These are phyloP conservation scores for Trichogramma pretiosum DNA, from an alignment of 1,140 invertebrate species.

Conservation along the genomic window DNA sequence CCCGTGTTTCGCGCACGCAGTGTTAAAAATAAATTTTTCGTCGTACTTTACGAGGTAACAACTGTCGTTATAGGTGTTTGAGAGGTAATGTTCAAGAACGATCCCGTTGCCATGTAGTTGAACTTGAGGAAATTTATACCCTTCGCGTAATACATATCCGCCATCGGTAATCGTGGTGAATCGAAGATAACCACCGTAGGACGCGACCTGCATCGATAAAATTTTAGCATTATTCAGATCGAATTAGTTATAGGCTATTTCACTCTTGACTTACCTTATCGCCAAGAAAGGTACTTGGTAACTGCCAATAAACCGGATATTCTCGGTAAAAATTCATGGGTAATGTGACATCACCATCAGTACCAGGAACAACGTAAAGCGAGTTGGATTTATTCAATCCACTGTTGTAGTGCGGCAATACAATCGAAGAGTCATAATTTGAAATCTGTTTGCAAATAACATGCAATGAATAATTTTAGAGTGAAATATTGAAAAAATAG, in stretches of 20 bases:
- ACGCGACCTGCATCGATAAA: constrained; percentile 55
- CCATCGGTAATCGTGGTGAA: constrained; percentile 68
- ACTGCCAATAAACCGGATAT: constrained; percentile 76
- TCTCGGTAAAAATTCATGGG: constrained; percentile 57
- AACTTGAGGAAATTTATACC: constrained; percentile 69
- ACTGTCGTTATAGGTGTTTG: constrained; percentile 37
- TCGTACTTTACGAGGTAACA: constrained; percentile 55
- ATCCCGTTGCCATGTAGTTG: constrained; percentile 75
- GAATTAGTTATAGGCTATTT: not conserved
- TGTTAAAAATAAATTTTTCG: no score
- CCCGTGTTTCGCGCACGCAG: no score
- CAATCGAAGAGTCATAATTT: constrained; percentile 29
- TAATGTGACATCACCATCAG: constrained; percentile 55
- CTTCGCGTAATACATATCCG: constrained; percentile 48
- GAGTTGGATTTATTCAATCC: constrained; percentile 51
- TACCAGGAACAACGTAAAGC: constrained; percentile 59
- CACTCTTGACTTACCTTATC: constrained; percentile 69
- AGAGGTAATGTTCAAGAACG: constrained; percentile 66
- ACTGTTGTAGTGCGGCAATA: constrained; percentile 33
- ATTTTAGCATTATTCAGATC: not conserved
- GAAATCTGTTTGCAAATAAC: constrained; percentile 40
- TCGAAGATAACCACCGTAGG: constrained; percentile 84
- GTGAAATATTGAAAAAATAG: no score
- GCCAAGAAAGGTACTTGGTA: constrained; percentile 74
- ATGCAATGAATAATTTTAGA: no score